phyloP scores from a whole-genome alignment of 2,888 invertebrate species.

The Celastrina argiolus region DNA sequence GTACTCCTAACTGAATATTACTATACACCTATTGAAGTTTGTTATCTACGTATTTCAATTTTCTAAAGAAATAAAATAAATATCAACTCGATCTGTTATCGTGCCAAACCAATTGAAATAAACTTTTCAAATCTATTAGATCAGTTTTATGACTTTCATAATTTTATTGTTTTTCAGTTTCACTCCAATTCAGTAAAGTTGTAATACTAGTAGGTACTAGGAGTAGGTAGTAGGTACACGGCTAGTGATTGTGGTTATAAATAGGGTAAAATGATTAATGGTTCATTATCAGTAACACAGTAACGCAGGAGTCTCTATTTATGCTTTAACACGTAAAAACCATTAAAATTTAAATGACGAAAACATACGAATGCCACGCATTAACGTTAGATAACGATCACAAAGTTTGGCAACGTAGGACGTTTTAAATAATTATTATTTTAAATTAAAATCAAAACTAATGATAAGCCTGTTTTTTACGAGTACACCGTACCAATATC shows the following conservation, averaged over 20 bases:
- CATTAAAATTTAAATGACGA: conserved; percentile 4
- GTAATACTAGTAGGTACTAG: neutral
- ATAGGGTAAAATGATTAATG: conserved; percentile 4
- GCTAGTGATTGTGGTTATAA: neutral
- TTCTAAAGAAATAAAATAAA: conserved; percentile 2
- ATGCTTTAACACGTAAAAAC: conserved; percentile 3
- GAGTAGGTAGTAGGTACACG: neutral
- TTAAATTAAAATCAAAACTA: neutral
- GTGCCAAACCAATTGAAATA: neutral
- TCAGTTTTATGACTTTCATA: conserved; percentile 1
- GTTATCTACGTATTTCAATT: neutral
- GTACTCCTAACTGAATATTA: neutral
- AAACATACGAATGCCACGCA: conserved; percentile 5
- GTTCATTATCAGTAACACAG: conserved; percentile 4
- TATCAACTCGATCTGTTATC: neutral
- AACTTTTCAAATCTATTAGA: conserved; percentile 9
- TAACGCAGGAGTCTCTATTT: conserved; percentile 1
- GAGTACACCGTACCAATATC: neutral
- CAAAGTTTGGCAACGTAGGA: neutral
- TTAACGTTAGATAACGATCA: neutral
- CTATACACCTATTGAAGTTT: neutral
- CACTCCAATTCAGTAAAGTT: neutral
- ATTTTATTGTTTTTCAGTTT: neutral
- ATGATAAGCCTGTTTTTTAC: neutral
- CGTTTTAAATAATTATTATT: neutral